Percentiles rank a stretch among this genome's conserved stretches.
These are phyloP conservation scores for Setipinna tenuifilis DNA, from an alignment of 2,797 vertebrate species.

Conservation along the genomic window DNA sequence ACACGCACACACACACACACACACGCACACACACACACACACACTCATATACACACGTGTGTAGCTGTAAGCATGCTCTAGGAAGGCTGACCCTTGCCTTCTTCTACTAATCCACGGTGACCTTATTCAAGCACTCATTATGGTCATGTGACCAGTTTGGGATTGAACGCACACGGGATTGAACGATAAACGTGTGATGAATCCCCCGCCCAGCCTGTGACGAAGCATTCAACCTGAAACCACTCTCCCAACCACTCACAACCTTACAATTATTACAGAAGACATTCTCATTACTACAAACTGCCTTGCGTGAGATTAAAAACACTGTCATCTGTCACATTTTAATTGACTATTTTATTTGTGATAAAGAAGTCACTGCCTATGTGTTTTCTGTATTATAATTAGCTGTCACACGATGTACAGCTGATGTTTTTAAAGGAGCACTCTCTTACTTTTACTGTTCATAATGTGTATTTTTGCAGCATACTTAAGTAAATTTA, in stretches of 20 bases:
- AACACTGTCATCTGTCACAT: neutral
- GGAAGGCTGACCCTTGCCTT: constrained; percentile 1
- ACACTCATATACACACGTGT: neutral
- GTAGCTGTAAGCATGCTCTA: neutral
- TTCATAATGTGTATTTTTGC: no score
- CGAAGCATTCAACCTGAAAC: neutral
- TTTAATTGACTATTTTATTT: neutral
- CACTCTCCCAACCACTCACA: neutral
- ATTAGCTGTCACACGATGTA: neutral
- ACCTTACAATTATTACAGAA: neutral
- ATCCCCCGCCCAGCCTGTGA: neutral
- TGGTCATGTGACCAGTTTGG: neutral
- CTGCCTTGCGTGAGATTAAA: neutral
- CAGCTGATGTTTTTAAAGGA: neutral
- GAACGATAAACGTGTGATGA: neutral
- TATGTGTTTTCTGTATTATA: neutral
- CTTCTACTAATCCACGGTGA: neutral
- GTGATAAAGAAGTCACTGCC: neutral
- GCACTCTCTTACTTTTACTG: no score
- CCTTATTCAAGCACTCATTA: constrained; percentile 16
- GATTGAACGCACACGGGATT: constrained; percentile 15
- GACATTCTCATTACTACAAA: neutral
- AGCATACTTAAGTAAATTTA: no score
- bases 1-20: no score
- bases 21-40: neutral